Evolutionary conservation across 2,797 vertebrate species (phyloP).

Genomic region (Toxotes lorentzi): DNA sequence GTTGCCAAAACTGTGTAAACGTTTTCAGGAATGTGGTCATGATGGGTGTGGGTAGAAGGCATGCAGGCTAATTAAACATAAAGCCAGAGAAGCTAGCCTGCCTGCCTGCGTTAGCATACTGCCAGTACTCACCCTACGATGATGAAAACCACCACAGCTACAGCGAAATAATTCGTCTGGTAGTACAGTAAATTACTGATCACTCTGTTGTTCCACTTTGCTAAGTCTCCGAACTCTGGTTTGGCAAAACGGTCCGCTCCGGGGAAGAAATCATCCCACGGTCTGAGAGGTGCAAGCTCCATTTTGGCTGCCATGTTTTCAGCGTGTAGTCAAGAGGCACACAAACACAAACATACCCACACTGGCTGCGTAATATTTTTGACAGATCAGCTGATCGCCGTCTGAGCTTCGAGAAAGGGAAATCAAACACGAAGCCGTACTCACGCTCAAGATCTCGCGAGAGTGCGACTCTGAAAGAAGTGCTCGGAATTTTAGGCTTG

Average conservation of each 20-base stretch:
- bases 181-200: slow-evolving; percentile 96
- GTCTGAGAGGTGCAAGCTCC: slow-evolving; percentile 91
- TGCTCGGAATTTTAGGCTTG: slow-evolving; percentile 14
- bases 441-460: slow-evolving; percentile 53
- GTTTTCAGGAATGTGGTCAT: slow-evolving; percentile 30
- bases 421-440: background rate
- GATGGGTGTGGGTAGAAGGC: slow-evolving; percentile 59
- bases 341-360: slow-evolving; percentile 53
- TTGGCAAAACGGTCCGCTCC: slow-evolving; percentile 90
- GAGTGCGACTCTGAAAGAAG: background rate
- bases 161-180: slow-evolving; percentile 94
- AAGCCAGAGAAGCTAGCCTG: slow-evolving; percentile 34
- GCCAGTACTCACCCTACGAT: slow-evolving; percentile 91
- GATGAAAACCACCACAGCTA: slow-evolving; percentile 87
- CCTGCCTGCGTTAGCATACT: slow-evolving; percentile 35
- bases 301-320: slow-evolving; percentile 87
- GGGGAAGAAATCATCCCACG: slow-evolving; percentile 93
- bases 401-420: background rate
- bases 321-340: slow-evolving; percentile 23
- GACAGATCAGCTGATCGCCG: slow-evolving; percentile 76
- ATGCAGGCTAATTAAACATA: slow-evolving; percentile 56
- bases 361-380: slow-evolving; percentile 68
- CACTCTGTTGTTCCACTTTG: slow-evolving; percentile 96
- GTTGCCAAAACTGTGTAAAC: slow-evolving; percentile 7
- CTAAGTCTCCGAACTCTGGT: slow-evolving; percentile 91